Base-by-base conservation (phyloP, 2,113 vertebrate genomes). In the Mola mola region DNA sequence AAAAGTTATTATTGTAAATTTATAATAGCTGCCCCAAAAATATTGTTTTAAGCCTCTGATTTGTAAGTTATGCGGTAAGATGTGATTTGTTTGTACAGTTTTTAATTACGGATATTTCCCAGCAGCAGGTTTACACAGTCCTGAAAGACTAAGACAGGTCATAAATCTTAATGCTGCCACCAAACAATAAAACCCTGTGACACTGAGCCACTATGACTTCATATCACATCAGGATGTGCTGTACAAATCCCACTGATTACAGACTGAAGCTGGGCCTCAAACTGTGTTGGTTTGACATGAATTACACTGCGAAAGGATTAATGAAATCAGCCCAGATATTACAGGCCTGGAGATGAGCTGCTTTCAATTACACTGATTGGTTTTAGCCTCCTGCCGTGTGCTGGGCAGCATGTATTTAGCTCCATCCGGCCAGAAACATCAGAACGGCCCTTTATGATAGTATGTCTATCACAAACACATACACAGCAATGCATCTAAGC, bases 291-390 rank as follows among this genome's bases (percentile, higher is more conserved):
- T 58, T 60, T 60, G 57, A 82, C 78, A 71, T 86, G 79, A 86
- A 83, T 76, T 79, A 77, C 65, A 82, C 63, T 60, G 29, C 67
- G 79, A 38, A 64, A 86, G 83, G 77, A 86, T 89, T 87, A 88
- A 88, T 90, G 78, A 88, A 83, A 81, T 79, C 33, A 76, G 77
- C 61, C 61, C 53, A 38, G 40, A 84, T 88, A 85, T 81, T 47
- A 71, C 72, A 66, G 73, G 76, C 79, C 75, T 15, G 57, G 75
- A 88, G 85, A 86, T 81, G 77, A 77, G 82, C 60, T 38, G 22
- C 75, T 87, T 86, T 84, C 84, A 87, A 81, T 86, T 84, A 86
- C 44, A 67, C 78, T 78, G 75, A 88, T 88, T 87, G 76, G 72
- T 85, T 83, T 82, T 49, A 50, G 64, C 55, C 28, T 66, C 78